These are phyloP conservation scores for Sitophilus oryzae DNA, from an alignment of 1,140 invertebrate genomes.

Conservation along the genomic window DNA sequence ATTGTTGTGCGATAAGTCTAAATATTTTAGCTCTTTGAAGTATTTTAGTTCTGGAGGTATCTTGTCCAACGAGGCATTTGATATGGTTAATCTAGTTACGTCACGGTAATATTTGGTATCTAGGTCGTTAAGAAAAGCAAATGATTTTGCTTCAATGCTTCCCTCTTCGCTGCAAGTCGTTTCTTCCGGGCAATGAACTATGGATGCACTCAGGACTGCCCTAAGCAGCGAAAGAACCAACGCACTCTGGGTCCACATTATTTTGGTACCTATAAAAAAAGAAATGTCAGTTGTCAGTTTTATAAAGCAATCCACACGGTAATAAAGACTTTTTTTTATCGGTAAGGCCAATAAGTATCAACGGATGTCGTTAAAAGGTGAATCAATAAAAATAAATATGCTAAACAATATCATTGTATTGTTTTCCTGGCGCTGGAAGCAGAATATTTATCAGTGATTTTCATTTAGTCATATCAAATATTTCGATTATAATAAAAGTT, in stretches of 20 bases:
- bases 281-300: slow-evolving; percentile 1
- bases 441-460: too few species aligned
- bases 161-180: slow-evolving; percentile 16
- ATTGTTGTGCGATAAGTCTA: slow-evolving; percentile 54
- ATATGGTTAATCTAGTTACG: slow-evolving; percentile 26
- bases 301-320: neutral
- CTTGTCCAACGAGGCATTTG: slow-evolving; percentile 27
- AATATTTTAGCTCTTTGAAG: slow-evolving; percentile 35
- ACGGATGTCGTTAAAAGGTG: too few species aligned
- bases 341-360: neutral
- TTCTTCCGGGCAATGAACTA: slow-evolving; percentile 26
- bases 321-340: neutral
- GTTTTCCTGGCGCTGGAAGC: too few species aligned
- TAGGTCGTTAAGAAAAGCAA: slow-evolving; percentile 31
- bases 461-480: too few species aligned
- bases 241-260: slow-evolving; percentile 22
- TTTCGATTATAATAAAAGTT: too few species aligned
- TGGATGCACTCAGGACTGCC: slow-evolving; percentile 7
- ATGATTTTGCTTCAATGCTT: slow-evolving; percentile 23
- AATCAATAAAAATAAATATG: too few species aligned
- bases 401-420: too few species aligned
- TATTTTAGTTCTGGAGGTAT: slow-evolving; percentile 33
- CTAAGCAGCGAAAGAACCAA: slow-evolving; percentile 8
- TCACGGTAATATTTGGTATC: slow-evolving; percentile 25
- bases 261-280: slow-evolving; percentile 22